These are phyloP conservation scores for Psittacula cyanocephala DNA, from an alignment of 2,113 vertebrate species.

Conservation along the genomic window DNA sequence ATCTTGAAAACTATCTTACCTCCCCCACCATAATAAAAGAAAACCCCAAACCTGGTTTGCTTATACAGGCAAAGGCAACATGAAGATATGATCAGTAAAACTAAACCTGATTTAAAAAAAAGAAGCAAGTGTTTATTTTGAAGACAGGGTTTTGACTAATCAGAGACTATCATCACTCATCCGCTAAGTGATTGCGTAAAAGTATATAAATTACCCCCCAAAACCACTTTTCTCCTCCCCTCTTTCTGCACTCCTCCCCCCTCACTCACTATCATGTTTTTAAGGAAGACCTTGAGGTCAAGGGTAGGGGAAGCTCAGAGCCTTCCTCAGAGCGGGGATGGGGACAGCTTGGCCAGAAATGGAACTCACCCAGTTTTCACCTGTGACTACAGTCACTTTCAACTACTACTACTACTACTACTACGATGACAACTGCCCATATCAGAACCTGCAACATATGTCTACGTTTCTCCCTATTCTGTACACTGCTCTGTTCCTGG, in stretches of 20 bases:
- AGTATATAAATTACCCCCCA: neutral
- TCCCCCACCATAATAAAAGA: neutral
- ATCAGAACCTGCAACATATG: neutral
- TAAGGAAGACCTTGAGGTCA: neutral
- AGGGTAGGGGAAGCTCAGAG: neutral
- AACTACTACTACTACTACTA: conserved; percentile 36
- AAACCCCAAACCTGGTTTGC: neutral
- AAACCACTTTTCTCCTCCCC: conserved; percentile 23
- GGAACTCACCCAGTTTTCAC: neutral
- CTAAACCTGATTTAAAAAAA: neutral
- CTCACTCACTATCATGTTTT: neutral
- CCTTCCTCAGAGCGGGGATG: neutral
- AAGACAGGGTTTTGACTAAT: neutral
- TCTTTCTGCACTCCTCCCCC: neutral
- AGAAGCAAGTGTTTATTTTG: neutral
- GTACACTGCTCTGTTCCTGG: conserved; percentile 70
- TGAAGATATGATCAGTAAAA: conserved; percentile 25
- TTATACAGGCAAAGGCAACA: conserved; percentile 44
- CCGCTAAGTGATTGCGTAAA: neutral
- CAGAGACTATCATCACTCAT: neutral
- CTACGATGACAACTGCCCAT: conserved; percentile 13
- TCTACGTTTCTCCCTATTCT: conserved; percentile 64
- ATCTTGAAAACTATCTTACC: conserved; percentile 16
- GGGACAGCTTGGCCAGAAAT: conserved; percentile 14
- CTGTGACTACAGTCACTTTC: neutral